Evolutionary conservation across 1,140 invertebrate species (phyloP).

Genomic region (Chlorops oryzae): DNA sequence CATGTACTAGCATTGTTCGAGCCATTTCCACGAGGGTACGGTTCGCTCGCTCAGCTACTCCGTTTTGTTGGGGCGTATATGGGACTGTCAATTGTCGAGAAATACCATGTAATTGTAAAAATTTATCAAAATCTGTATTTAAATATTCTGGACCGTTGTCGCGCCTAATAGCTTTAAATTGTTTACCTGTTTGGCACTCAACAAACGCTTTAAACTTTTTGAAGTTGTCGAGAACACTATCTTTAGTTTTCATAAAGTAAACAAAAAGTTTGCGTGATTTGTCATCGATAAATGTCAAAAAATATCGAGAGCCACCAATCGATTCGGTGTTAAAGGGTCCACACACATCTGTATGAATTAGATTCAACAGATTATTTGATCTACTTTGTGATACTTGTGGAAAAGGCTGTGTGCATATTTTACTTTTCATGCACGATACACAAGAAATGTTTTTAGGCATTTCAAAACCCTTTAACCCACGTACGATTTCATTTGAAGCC

Average conservation of each 20-base stretch:
- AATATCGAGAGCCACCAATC: conserved; percentile 21
- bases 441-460: conserved; percentile 14
- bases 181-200: conserved; percentile 27
- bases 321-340: conserved; percentile 37
- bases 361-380: conserved; percentile 28
- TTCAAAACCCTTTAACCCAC: conserved; percentile 16
- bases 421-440: conserved; percentile 22
- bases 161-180: conserved; percentile 19
- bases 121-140: conserved; percentile 3
- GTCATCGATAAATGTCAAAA: conserved; percentile 38
- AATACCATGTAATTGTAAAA: conserved; percentile 6
- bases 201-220: conserved; percentile 26
- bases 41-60: conserved; percentile 9
- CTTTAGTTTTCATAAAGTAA: conserved; percentile 34
- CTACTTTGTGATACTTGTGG: conserved; percentile 15
- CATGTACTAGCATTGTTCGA: not conserved
- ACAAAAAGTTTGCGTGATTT: conserved; percentile 24
- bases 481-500: conserved; percentile 15
- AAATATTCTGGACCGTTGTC: conserved; percentile 13
- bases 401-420: conserved; percentile 24
- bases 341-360: conserved; percentile 46
- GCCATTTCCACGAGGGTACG: conserved; percentile 12
- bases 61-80: conserved; percentile 9
- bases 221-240: conserved; percentile 28
- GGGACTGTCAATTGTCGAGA: conserved; percentile 1